phyloP scores from a whole-genome alignment of 2,113 vertebrate genomes.

The Channa maculata region DNA sequence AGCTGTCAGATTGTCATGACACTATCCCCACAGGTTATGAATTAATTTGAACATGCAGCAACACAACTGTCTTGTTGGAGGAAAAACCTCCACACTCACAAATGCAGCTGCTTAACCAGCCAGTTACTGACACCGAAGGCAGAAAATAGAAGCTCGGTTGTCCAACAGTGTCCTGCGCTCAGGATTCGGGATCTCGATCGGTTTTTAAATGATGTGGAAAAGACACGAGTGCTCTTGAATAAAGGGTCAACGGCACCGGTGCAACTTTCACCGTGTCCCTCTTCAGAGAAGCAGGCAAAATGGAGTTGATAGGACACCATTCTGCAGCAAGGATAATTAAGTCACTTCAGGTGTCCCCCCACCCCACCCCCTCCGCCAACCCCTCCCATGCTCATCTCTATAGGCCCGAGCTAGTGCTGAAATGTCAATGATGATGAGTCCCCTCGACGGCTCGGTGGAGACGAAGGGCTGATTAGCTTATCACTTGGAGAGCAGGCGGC shows the following conservation, averaged over 20 bases:
- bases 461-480: slow-evolving; percentile 76
- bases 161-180: neutral
- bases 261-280: slow-evolving; percentile 34
- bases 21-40: slow-evolving; percentile 64
- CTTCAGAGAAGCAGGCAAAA: slow-evolving; percentile 32
- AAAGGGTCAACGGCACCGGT: neutral
- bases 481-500: slow-evolving; percentile 72
- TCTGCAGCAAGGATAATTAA: slow-evolving; percentile 63
- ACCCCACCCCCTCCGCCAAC: neutral
- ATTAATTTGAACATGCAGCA: slow-evolving; percentile 64
- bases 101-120: slow-evolving; percentile 1
- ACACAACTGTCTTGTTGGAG: slow-evolving; percentile 42
- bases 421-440: slow-evolving; percentile 77
- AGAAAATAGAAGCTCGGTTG: neutral
- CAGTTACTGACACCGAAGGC: slow-evolving; percentile 9
- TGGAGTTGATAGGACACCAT: slow-evolving; percentile 54
- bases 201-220: neutral
- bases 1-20: slow-evolving; percentile 56
- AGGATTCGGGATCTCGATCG: no score
- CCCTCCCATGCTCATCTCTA: slow-evolving; percentile 15
- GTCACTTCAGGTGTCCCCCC: slow-evolving; percentile 62
- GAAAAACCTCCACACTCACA: slow-evolving; percentile 3
- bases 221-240: neutral
- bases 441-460: slow-evolving; percentile 58
- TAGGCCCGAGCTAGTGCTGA: slow-evolving; percentile 52